Conservation (phyloP, 2,113 vertebrate species). For the Oreochromis spilurus region DNA sequence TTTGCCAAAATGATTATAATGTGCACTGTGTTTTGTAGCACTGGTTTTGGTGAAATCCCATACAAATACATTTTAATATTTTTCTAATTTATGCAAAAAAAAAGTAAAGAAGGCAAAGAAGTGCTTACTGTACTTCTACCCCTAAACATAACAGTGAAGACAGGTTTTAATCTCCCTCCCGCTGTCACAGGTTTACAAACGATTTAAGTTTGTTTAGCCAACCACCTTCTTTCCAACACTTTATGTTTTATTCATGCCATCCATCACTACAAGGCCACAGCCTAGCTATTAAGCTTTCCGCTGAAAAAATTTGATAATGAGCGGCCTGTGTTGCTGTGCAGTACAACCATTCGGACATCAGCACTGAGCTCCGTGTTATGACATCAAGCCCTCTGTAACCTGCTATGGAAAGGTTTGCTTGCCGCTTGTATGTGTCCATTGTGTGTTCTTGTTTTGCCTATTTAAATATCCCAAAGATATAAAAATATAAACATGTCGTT, state of each 20-base stretch:
- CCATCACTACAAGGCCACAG: not conserved
- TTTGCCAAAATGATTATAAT: not conserved
- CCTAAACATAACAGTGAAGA: not conserved
- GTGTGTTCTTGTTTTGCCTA: not conserved
- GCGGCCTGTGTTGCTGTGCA: not conserved
- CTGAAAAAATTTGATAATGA: not conserved
- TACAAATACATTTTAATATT: not conserved
- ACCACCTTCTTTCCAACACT: not conserved
- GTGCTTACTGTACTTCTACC: not conserved
- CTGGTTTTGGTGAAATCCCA: not conserved
- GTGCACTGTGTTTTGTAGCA: not conserved
- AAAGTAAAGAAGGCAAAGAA: not conserved
- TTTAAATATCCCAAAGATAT: not conserved
- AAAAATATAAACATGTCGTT: not conserved
- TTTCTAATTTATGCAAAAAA: not conserved
- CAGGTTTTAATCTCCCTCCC: not conserved
- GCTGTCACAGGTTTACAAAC: not conserved
- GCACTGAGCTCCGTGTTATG: not conserved
- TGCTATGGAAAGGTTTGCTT: not conserved
- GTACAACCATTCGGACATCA: constrained; percentile 5
- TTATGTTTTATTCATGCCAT: not conserved
- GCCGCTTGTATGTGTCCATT: not conserved
- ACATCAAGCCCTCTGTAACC: not conserved
- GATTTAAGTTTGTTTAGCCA: not conserved
- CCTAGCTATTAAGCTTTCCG: not conserved